Evolutionary conservation across 1,140 invertebrate species (phyloP).

Genomic region (Oreohelix idahoensis): DNA sequence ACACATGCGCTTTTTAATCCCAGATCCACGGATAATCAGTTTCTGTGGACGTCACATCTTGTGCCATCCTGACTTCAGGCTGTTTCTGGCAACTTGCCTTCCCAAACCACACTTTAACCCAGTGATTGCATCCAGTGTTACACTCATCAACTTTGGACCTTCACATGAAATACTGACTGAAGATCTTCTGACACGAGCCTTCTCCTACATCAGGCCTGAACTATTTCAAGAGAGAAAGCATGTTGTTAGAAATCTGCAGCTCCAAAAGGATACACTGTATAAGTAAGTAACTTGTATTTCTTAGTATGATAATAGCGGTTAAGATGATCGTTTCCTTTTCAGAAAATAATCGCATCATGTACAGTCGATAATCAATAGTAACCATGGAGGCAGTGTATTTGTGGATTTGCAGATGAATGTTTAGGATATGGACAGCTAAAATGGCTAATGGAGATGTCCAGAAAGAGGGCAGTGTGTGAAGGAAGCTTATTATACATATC

Average conservation of each 20-base stretch:
- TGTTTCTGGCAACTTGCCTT: constrained; percentile 64
- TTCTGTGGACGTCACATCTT: constrained; percentile 68
- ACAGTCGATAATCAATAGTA: too few species aligned
- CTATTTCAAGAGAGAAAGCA: constrained; percentile 59
- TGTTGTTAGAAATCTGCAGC: constrained; percentile 61
- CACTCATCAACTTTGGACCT: constrained; percentile 69
- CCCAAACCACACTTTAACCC: constrained; percentile 66
- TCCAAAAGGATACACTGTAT: constrained; percentile 61
- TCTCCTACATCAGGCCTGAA: constrained; percentile 65
- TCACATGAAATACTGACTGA: constrained; percentile 69
- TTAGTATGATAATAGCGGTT: too few species aligned
- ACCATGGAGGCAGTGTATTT: too few species aligned
- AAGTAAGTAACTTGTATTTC: constrained; percentile 37
- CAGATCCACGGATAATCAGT: constrained; percentile 69
- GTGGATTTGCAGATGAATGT: too few species aligned
- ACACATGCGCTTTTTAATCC: neutral
- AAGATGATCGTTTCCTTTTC: too few species aligned
- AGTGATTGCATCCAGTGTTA: constrained; percentile 62
- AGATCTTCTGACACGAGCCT: constrained; percentile 65
- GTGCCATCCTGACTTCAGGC: constrained; percentile 67
- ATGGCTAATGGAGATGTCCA: too few species aligned
- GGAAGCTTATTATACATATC: too few species aligned
- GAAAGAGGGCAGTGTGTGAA: too few species aligned
- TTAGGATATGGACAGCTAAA: too few species aligned
- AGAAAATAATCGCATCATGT: too few species aligned